Evolutionary conservation across 1,140 invertebrate genomes (phyloP), one percentile per base, ranked within the genome.

Genomic region (Drosophila auraria): DNA sequence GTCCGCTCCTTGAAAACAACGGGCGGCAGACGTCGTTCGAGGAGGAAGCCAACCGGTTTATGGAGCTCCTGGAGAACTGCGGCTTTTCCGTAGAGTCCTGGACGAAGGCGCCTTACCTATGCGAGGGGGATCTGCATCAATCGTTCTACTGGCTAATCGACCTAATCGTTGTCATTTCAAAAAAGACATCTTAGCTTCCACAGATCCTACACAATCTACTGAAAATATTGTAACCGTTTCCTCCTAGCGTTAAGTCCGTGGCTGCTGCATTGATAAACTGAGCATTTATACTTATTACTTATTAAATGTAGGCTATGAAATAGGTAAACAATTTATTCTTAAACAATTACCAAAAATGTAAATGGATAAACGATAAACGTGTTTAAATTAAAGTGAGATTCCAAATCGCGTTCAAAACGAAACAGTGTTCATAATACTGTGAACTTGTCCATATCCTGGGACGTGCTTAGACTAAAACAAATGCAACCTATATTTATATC

Each of bases 111-210:
- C 98, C 98, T 9, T 99, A 99, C 93, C 93, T 99, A 14, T 99
- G 97, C 93, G 97, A 99, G 93, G 98, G 98, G 3, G 97, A 99
- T 91, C 91, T 98, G 2, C 94, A 95, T 59, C 96, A 98, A 91
- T 96, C 97, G 5, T 98, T 96, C 91, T 99, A 98, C 93, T 97
- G 96, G 94, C 93, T 99, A n/a, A 95, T 97, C 78, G 98, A 99
- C 93, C 95, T 96, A n/a, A 93, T 99, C 17, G 97, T 99, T 87
- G 93, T 96, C 40, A 87, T 96, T 66, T 93, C 92, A 14, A 93
- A 93, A 63, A 92, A 84, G 25, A 30, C 69, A 27, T 68, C 56
- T 11, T 27, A n/a, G 30, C 44, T 45, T 72, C 53, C 44, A 11
- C 53, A 59, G 17, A 44, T 45, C 38, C 27, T 27, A 45, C 38